These are phyloP conservation scores for Erebia palarica DNA, from an alignment of 2,888 invertebrate genomes.

Conservation along the genomic window DNA sequence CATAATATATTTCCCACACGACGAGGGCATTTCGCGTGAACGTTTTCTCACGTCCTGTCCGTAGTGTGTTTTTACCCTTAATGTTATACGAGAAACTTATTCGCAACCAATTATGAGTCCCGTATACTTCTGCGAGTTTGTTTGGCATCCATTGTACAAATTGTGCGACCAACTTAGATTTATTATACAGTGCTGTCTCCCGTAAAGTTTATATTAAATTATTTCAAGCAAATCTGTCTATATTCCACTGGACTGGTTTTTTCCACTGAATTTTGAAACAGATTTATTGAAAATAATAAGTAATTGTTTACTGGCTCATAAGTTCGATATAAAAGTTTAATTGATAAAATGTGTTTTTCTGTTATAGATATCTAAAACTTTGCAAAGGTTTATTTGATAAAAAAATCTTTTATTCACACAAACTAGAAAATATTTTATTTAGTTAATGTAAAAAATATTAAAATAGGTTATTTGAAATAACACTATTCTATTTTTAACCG, in stretches of 20 bases:
- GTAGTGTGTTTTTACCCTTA: background rate
- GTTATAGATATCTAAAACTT: too few species aligned
- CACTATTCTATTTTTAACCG: too few species aligned
- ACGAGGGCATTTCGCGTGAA: too few species aligned
- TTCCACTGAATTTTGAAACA: background rate
- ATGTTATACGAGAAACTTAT: conserved; percentile 16
- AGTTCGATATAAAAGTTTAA: too few species aligned
- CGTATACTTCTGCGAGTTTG: conserved; percentile 3
- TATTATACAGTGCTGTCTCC: conserved; percentile 34
- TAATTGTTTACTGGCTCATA: background rate
- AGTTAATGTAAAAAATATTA: too few species aligned
- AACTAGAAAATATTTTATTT: too few species aligned
- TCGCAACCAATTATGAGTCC: conserved; percentile 20
- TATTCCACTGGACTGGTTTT: conserved; percentile 1
- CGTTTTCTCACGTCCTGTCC: too few species aligned
- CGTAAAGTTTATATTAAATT: conserved; percentile 33
- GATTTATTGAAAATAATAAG: conserved; percentile 31
- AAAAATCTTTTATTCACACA: too few species aligned
- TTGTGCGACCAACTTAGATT: conserved; percentile 32
- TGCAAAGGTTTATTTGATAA: too few species aligned
- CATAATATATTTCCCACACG: too few species aligned
- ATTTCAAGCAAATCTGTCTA: conserved; percentile 24
- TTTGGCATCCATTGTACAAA: conserved; percentile 31
- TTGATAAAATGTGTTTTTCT: too few species aligned
- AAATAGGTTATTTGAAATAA: too few species aligned